phyloP scores from a whole-genome alignment of 2,113 vertebrate species.

The Gracilinanus agilis region DNA sequence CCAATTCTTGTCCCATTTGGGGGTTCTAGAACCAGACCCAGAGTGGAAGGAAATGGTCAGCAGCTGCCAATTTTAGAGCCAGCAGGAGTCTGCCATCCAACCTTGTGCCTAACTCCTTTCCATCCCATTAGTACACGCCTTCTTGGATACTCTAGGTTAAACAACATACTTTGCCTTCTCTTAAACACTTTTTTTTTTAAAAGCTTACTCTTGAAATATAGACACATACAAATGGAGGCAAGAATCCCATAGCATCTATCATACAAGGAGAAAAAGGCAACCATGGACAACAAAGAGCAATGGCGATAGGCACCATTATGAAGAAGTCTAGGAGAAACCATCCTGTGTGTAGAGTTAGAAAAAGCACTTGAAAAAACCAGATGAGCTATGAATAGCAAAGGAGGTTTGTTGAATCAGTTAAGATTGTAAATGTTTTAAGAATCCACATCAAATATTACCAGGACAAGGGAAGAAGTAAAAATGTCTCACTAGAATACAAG shows the following conservation, averaged over 20 bases:
- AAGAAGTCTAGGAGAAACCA: background rate
- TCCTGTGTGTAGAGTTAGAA: background rate
- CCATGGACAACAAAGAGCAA: background rate
- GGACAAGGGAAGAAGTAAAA: background rate
- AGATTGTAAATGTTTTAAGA: constrained; percentile 3
- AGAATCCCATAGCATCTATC: background rate
- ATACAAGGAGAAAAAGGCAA: background rate
- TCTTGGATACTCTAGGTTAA: background rate
- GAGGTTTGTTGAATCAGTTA: background rate
- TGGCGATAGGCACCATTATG: background rate
- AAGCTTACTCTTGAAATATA: background rate
- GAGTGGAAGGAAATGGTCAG: background rate
- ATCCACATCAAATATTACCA: background rate
- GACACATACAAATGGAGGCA: background rate
- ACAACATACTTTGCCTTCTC: background rate
- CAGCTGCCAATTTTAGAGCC: background rate
- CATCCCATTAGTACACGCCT: background rate
- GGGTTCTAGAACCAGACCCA: background rate
- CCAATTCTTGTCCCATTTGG: background rate
- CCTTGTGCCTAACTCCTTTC: background rate
- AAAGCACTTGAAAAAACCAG: background rate
- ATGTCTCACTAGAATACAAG: background rate
- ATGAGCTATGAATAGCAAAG: background rate
- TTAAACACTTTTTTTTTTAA: background rate
- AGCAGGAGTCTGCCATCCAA: background rate